A percentile compares a stretch with the other conserved stretches of the same genome.
These are phyloP conservation scores for Terrapene triunguis DNA, from an alignment of 2,113 vertebrate genomes.

Conservation along the genomic window DNA sequence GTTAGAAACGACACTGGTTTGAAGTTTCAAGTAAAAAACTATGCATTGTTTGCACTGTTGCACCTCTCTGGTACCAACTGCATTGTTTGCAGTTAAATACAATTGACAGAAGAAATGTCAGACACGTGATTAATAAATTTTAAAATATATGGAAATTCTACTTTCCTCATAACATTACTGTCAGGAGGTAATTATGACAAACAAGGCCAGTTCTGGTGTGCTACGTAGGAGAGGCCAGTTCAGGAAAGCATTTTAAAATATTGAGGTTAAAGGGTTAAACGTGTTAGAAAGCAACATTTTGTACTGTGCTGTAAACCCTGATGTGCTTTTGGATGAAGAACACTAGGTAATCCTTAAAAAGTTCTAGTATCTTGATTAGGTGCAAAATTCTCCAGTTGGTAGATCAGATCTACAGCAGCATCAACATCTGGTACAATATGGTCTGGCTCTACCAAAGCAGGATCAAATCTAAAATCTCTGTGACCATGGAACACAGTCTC, in stretches of 20 bases:
- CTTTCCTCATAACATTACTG: not conserved
- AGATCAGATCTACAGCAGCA: constrained; percentile 88
- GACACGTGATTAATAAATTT: not conserved
- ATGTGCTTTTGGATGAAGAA: not conserved
- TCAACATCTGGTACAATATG: constrained; percentile 86
- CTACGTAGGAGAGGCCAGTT: not conserved
- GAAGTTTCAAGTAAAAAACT: constrained; percentile 60
- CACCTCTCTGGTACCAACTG: not conserved
- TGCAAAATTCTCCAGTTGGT: constrained; percentile 84
- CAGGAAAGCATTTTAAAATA: not conserved
- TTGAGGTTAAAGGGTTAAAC: not conserved
- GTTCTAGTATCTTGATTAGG: not conserved
- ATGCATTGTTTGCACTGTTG: constrained; percentile 37
- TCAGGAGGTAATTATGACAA: not conserved
- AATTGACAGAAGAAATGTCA: not conserved
- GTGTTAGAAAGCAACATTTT: not conserved
- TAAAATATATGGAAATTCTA: not conserved
- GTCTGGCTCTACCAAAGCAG: constrained; percentile 80
- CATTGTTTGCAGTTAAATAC: constrained; percentile 35
- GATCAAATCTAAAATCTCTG: constrained; percentile 86
- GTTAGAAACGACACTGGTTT: constrained; percentile 20
- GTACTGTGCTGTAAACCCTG: constrained; percentile 1
- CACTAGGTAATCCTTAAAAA: not conserved
- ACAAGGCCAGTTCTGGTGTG: not conserved
- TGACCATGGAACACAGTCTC: constrained; percentile 84